Evolutionary conservation across 2,113 vertebrate species (phyloP), one percentile per base, ranked within the genome.

Genomic region (Indri indri): DNA sequence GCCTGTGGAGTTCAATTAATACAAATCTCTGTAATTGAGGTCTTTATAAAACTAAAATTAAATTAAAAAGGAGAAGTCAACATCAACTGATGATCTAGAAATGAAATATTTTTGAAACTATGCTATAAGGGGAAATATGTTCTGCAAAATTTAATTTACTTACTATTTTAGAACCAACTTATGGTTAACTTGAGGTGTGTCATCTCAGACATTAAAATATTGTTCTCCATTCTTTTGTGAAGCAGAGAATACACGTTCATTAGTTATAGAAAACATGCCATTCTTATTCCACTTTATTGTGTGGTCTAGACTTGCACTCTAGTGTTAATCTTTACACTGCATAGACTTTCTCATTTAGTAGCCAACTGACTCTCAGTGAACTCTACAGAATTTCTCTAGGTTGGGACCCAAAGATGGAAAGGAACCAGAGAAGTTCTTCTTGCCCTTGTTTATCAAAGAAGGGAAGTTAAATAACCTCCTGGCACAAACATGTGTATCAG

Each of bases 21-120:
- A 54, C 70, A 54, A 13, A 40, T 10, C 20, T 95, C 8, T 63
- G 13, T 66, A 71, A 13, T 5, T 47, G 22, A 22, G 2, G 4
- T 52, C 6, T 74, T 92, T 73, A 34, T 42, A 83, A 96, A 93
- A 71, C 23, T 65, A 83, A 95, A 93, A 45, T 79, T n/a, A 91
- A 42, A 89, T 40, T 32, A 45, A 82, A 84, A 77, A 76, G 34
- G 59, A 90, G 14, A 65, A 65, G 14, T 54, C 4, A 52, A 7
- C n/a, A 25, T 16, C 32, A 42, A n/a, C 30, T 65, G 50, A 50
- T 81, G 27, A 87, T 50, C 27, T 91, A 50, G 52, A 90, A 90
- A 85, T 40, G 22, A 66, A 61, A 73, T 73, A 65, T 59, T 71
- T 20, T 66, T 73, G 57, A 84, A 92, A 52, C 23, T 82, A 32